A percentile compares a stretch with the other conserved stretches of the same genome.
These are phyloP conservation scores for Enteromius thamalakanensis DNA, from an alignment of 2,797 vertebrate genomes.

Conservation along the genomic window DNA sequence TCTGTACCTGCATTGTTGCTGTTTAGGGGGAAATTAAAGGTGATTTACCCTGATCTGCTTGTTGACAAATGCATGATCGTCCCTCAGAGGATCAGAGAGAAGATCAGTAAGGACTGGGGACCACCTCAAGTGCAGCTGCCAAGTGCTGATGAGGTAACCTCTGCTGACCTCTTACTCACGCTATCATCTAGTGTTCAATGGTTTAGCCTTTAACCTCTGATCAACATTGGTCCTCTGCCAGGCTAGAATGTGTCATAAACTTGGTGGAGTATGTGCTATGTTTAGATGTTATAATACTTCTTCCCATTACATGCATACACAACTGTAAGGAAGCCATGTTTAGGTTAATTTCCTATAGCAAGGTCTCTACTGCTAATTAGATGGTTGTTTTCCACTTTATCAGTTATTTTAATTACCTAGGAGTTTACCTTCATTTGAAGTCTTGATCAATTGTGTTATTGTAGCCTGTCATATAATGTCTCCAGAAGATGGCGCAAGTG, in stretches of 20 bases:
- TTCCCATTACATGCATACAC: neutral
- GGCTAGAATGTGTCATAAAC: neutral
- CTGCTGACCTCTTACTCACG: neutral
- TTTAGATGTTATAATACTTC: neutral
- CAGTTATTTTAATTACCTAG: neutral
- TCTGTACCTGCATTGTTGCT: neutral
- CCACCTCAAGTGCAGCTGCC: conserved; percentile 66
- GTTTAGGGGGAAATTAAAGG: conserved; percentile 69
- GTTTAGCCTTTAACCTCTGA: neutral
- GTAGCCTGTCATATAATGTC: conserved; percentile 1
- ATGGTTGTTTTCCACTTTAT: neutral
- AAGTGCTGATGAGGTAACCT: conserved; percentile 68
- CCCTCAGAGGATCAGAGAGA: conserved; percentile 66
- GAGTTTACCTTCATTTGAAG: neutral
- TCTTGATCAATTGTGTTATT: neutral
- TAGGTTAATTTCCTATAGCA: neutral
- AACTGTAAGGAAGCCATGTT: neutral
- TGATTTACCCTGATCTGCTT: conserved; percentile 71
- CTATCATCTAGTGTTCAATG: neutral
- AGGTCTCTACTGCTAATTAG: neutral
- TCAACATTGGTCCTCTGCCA: neutral
- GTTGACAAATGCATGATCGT: conserved; percentile 67
- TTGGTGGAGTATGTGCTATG: neutral
- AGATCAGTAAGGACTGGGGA: conserved; percentile 70
- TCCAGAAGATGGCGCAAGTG: conserved; percentile 74